phyloP scores from a whole-genome alignment of 37 sponge, comb jelly and placozoan genomes.

The Agelas oroides region DNA sequence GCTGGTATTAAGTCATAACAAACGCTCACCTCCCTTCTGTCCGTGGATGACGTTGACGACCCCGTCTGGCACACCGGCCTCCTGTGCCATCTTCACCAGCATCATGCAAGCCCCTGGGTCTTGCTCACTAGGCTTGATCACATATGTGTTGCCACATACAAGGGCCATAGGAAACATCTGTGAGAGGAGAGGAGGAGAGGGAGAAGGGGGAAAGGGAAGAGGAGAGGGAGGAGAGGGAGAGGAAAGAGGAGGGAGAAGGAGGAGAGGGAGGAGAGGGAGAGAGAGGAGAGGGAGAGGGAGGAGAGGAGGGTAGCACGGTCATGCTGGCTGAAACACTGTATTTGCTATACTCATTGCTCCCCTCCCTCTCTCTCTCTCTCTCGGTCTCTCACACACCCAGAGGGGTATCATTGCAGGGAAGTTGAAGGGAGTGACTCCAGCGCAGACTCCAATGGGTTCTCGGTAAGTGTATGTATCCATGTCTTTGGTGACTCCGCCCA shows the following conservation, averaged over 20 bases:
- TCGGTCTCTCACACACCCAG: slow-evolving; percentile 88
- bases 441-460: slow-evolving; percentile 95
- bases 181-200: not conserved
- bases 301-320: too few species aligned
- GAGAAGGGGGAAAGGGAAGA: not conserved
- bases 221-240: too few species aligned
- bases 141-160: slow-evolving; percentile 96
- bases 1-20: not conserved
- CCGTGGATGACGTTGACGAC: slow-evolving; percentile 98
- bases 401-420: slow-evolving; percentile 98
- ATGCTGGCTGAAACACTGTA: too few species aligned
- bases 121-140: slow-evolving; percentile 95
- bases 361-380: too few species aligned
- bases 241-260: too few species aligned
- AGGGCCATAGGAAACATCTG: slow-evolving; percentile 98
- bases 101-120: slow-evolving; percentile 94
- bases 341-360: too few species aligned
- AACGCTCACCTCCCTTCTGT: slow-evolving; percentile 64
- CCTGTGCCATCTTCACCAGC: slow-evolving; percentile 86
- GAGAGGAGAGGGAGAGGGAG: too few species aligned
- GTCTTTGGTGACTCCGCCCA: slow-evolving; percentile 88
- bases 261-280: not conserved
- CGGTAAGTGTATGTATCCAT: slow-evolving; percentile 97
- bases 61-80: slow-evolving; percentile 96
- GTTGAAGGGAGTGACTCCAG: slow-evolving; percentile 96